A percentile compares a stretch with the other conserved stretches of the same genome.
Conservation (phyloP, 1,140 invertebrate species). For the Danaus plexippus region DNA sequence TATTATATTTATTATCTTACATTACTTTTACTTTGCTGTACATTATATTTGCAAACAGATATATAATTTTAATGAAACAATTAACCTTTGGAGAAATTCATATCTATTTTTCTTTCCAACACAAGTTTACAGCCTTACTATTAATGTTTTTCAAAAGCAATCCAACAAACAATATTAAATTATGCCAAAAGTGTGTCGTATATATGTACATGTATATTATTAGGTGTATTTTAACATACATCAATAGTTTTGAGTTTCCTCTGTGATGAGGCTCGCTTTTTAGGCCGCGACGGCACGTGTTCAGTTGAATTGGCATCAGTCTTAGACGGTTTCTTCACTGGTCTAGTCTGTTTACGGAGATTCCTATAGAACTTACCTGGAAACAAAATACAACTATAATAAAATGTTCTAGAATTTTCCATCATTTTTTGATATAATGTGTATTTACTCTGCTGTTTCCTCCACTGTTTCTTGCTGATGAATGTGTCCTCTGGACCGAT, state of each 20-base stretch:
- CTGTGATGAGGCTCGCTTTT: constrained; percentile 58
- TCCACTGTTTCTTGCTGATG: constrained; percentile 72
- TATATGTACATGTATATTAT: too few species aligned
- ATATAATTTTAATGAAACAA: too few species aligned
- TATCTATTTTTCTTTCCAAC: too few species aligned
- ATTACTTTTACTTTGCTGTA: too few species aligned
- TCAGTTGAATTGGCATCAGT: constrained; percentile 47
- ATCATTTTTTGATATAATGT: not conserved
- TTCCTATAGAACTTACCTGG: constrained; percentile 64
- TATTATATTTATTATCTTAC: too few species aligned
- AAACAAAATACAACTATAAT: constrained; percentile 3
- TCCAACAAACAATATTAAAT: too few species aligned
- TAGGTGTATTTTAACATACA: constrained; percentile 24
- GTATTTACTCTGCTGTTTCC: constrained; percentile 70
- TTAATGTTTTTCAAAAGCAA: too few species aligned
- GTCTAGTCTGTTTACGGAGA: constrained; percentile 56
- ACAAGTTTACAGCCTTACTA: too few species aligned
- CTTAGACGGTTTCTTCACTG: constrained; percentile 48
- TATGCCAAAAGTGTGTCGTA: too few species aligned
- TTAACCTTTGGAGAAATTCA: too few species aligned
- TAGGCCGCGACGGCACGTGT: constrained; percentile 60
- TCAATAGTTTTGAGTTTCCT: constrained; percentile 49
- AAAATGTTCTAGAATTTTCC: too few species aligned
- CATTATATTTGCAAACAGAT: too few species aligned
- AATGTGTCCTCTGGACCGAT: constrained; percentile 70